These are phyloP conservation scores for Phortica okadai DNA, from an alignment of 2,888 invertebrate genomes.

Conservation along the genomic window DNA sequence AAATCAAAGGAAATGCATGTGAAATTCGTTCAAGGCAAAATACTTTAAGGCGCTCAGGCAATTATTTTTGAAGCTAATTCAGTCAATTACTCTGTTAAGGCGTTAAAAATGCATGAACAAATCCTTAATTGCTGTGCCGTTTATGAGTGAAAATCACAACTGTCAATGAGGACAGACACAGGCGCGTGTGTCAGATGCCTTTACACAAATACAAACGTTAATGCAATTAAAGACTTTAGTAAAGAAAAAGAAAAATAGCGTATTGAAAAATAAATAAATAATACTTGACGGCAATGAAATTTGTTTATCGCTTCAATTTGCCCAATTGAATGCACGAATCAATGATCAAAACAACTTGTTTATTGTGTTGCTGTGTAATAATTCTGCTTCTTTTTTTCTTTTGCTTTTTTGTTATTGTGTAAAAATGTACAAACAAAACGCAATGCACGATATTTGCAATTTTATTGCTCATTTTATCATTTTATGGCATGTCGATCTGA, in stretches of 20 bases:
- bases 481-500: too few species aligned
- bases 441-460: constrained; percentile 42
- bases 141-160: not conserved
- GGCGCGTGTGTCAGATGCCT: too few species aligned
- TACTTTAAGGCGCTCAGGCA: not conserved
- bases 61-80: not conserved
- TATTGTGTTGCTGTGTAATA: too few species aligned
- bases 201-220: too few species aligned
- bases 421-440: constrained; percentile 5
- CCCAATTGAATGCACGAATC: constrained; percentile 28
- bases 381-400: not conserved
- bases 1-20: not conserved
- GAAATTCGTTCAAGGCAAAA: constrained; percentile 5
- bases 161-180: too few species aligned
- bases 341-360: constrained; percentile 66
- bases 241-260: not conserved
- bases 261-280: too few species aligned
- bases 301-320: constrained; percentile 55
- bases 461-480: too few species aligned
- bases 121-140: constrained; percentile 2
- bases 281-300: constrained; percentile 18
- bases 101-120: not conserved
- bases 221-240: too few species aligned
- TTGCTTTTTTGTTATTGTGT: constrained; percentile 46
- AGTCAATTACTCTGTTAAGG: not conserved